Base-by-base conservation (phyloP, 2,888 invertebrate species). In the Spisula subtruncata region DNA sequence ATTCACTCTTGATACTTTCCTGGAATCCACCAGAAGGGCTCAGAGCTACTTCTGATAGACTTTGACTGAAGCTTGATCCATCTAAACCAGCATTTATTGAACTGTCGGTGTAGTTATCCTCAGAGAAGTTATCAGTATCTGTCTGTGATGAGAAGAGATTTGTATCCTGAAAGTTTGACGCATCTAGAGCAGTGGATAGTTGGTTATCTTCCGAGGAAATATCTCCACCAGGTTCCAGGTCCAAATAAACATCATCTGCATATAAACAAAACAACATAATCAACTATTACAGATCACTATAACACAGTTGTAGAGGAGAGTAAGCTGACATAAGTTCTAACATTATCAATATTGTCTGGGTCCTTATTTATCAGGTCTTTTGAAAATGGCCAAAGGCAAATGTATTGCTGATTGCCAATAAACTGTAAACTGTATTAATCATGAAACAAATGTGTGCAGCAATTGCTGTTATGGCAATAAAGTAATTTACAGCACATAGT, bases 121-220 rank as follows among this genome's bases (percentile, higher is more conserved):
- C n/a, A 66, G 60, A 66, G 25, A 66, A 66, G 10, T 25, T n/a
- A 66, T 10, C 10, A 0, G 60, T 10, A 66, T 66, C 25, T 0
- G 20, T 32, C 10, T 71, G 71, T 35, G 75, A 18, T 18, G 75
- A 75, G 83, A 89, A 88, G 20, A 90, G 83, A 16, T 84, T 60
- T 16, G 89, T 87, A 29, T 91, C 91, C 60, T 89, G 89, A 32
- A 91, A 87, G 51, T 51, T 71, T 66, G 87, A 83, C 29, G 87
- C 54, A 25, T 25, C 51, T 75, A 12, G 20, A 25, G 25, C 14
- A 12, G 0, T 12, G 25, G 80, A 41, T 10, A 32, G 0, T 16
- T 56, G 8, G 29, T 71, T 41, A 20, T 32, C 56, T 29, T 46
- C 0, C 10, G 35, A 10, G 14, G 16, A 48, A 48, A 25, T 32